Percentiles rank a stretch among this genome's conserved stretches.
Conservation (phyloP, 92 coral and sea anemone species). For the Heteractis magnifica region DNA sequence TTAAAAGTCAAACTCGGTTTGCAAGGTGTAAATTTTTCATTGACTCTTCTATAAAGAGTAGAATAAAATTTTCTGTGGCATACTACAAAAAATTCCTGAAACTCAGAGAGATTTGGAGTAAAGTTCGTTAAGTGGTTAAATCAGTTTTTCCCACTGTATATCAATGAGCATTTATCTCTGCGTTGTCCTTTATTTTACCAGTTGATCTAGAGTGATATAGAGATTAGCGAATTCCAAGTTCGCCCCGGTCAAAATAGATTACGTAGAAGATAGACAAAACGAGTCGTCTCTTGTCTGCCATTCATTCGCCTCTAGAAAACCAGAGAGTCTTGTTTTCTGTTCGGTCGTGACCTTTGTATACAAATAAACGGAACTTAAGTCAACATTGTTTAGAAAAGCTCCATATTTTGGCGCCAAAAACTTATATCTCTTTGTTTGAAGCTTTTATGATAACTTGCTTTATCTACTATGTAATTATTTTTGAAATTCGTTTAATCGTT, state of each 20-base stretch:
- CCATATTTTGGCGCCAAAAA: conserved; percentile 29
- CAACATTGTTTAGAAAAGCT: conserved; percentile 4
- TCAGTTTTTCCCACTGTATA: background rate
- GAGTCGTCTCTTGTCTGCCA: background rate
- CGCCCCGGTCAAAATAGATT: conserved; percentile 20
- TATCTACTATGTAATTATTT: background rate
- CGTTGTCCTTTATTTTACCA: background rate
- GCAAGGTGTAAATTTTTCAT: background rate
- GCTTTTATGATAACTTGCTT: background rate
- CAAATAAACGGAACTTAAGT: conserved; percentile 1
- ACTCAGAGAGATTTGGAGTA: background rate
- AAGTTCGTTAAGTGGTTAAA: background rate
- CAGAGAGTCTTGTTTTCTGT: background rate
- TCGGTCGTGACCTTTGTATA: background rate
- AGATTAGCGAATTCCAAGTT: conserved; percentile 21
- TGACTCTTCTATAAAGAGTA: background rate
- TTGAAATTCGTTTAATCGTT: background rate
- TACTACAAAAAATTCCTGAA: background rate
- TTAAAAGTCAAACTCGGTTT: background rate
- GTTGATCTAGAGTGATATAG: conserved; percentile 5
- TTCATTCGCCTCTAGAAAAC: background rate
- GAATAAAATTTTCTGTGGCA: too few relatives aligned
- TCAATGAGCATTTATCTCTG: background rate
- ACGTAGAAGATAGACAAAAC: background rate
- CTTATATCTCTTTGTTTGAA: background rate